phyloP scores from a whole-genome alignment of 2,888 invertebrate genomes.

The Spodoptera picta region DNA sequence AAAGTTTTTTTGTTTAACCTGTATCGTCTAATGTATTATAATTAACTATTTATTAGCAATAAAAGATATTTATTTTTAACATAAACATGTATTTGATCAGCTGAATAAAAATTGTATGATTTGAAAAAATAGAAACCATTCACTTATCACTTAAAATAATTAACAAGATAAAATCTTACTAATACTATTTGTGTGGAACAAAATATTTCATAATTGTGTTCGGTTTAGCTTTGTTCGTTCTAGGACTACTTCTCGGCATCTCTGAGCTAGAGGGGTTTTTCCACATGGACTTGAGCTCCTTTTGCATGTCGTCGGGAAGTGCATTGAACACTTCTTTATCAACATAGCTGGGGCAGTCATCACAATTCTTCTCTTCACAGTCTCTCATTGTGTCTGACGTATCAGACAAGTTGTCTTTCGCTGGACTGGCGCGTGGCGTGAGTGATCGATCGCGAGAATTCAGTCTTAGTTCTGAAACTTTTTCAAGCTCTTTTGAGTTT shows the following conservation, averaged over 20 bases:
- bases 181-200: slow-evolving; percentile 90
- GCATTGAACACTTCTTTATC: slow-evolving; percentile 92
- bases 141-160: slow-evolving; percentile 87
- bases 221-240: slow-evolving; percentile 88
- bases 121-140: slow-evolving; percentile 89
- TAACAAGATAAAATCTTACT: slow-evolving; percentile 86
- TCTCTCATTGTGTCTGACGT: slow-evolving; percentile 81
- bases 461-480: slow-evolving; percentile 83
- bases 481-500: slow-evolving; percentile 90
- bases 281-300: slow-evolving; percentile 92
- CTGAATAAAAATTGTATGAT: slow-evolving; percentile 88
- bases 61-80: slow-evolving; percentile 76
- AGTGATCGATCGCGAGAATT: slow-evolving; percentile 83
- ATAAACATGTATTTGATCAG: slow-evolving; percentile 89
- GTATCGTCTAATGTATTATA: slow-evolving; percentile 41
- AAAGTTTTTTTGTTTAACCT: slow-evolving; percentile 63
- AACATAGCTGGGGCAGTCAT: slow-evolving; percentile 90
- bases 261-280: slow-evolving; percentile 84
- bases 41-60: slow-evolving; percentile 36
- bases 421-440: slow-evolving; percentile 84
- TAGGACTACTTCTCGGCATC: slow-evolving; percentile 79
- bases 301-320: slow-evolving; percentile 92
- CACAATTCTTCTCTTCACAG: slow-evolving; percentile 76
- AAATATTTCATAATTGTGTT: slow-evolving; percentile 92
- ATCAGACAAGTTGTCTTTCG: slow-evolving; percentile 80